Evolutionary conservation across 2,113 vertebrate species (phyloP).

Genomic region (Struthidea cinerea): DNA sequence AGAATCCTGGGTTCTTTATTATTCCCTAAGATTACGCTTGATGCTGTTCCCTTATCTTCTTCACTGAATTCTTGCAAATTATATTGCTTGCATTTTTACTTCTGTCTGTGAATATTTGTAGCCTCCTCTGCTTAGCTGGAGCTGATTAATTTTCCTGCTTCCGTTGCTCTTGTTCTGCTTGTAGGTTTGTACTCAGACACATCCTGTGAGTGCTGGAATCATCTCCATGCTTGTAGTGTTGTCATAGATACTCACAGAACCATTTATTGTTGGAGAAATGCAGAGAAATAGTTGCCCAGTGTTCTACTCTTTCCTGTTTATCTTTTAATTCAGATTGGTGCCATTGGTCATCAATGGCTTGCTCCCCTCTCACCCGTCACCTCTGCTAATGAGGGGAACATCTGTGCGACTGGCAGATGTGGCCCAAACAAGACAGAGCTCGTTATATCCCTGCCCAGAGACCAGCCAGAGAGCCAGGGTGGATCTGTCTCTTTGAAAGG

Average conservation of each 20-base stretch:
- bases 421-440: not conserved
- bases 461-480: not conserved
- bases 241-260: slow-evolving; percentile 47
- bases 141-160: not conserved
- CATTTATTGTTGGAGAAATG: not conserved
- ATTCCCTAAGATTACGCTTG: not conserved
- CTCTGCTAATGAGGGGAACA: not conserved
- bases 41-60: not conserved
- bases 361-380: not conserved
- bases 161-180: not conserved
- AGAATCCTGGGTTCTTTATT: not conserved
- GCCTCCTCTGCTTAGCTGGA: not conserved
- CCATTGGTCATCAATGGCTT: not conserved
- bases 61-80: not conserved
- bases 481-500: not conserved
- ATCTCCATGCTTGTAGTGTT: not conserved
- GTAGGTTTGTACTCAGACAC: not conserved
- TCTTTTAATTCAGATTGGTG: not conserved
- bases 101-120: not conserved
- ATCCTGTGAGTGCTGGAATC: not conserved
- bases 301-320: slow-evolving; percentile 38
- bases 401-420: not conserved
- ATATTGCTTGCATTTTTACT: not conserved
- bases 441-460: not conserved
- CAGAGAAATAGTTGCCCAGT: not conserved